phyloP scores from a whole-genome alignment of 2,113 vertebrate genomes.

The Oreochromis spilurus region DNA sequence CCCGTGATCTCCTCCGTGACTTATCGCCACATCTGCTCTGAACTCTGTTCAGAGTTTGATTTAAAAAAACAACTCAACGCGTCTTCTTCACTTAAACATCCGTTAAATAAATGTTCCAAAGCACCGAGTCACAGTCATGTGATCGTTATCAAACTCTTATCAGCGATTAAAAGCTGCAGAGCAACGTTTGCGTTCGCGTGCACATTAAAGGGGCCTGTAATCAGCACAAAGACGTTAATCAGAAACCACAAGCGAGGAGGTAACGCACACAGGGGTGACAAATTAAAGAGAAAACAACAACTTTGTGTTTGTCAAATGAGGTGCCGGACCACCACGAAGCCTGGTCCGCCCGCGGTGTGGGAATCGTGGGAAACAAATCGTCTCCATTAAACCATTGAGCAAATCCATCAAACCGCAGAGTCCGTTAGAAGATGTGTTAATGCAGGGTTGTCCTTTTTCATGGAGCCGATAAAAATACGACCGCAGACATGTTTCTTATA shows the following conservation, averaged over 20 bases:
- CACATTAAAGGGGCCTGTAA: not conserved
- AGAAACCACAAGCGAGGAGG: not conserved
- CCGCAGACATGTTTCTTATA: not conserved
- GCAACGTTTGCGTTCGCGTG: not conserved
- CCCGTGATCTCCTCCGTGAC: not conserved
- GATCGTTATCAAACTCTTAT: not conserved
- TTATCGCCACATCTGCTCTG: not conserved
- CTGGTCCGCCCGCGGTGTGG: not conserved
- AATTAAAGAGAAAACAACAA: not conserved
- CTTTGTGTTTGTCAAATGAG: not conserved
- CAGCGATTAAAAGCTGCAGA: not conserved
- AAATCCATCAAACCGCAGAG: not conserved
- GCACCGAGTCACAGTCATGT: not conserved
- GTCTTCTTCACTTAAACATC: not conserved
- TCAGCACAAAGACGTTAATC: not conserved
- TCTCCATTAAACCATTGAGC: not conserved
- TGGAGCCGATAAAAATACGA: not conserved
- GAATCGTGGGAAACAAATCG: rapidly evolving
- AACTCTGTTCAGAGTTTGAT: not conserved
- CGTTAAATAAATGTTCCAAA: not conserved
- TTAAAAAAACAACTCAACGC: not conserved
- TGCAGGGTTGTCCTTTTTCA: not conserved
- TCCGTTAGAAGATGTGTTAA: not conserved
- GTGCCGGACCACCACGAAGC: not conserved
- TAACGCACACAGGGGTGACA: not conserved